Conservation (phyloP, 2,888 invertebrate genomes). For the Eumerus sabulonum region DNA sequence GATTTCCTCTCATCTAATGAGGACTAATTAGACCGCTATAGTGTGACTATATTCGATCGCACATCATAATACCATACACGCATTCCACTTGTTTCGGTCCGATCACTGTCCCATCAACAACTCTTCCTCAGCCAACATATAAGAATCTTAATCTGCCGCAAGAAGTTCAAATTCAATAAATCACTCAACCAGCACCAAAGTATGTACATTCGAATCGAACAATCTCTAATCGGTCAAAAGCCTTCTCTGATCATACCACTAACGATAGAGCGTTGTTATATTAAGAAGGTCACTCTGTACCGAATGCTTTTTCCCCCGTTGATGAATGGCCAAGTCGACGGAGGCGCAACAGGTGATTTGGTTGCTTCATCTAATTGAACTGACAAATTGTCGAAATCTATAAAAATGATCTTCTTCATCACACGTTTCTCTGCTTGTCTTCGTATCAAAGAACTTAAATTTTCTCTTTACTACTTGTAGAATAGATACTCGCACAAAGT, state of each 20-base stretch:
- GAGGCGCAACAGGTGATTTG: too few relatives aligned
- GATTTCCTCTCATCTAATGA: too few relatives aligned
- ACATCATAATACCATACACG: slow-evolving; percentile 7
- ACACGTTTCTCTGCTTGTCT: too few relatives aligned
- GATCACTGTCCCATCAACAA: too few relatives aligned
- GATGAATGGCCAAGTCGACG: not conserved
- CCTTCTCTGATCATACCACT: slow-evolving; percentile 26
- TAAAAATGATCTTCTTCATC: too few relatives aligned
- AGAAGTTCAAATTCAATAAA: slow-evolving; percentile 45
- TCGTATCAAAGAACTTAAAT: not conserved
- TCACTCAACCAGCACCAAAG: slow-evolving; percentile 25
- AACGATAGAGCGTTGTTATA: too few relatives aligned
- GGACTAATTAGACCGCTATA: too few relatives aligned
- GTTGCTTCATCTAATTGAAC: slow-evolving; percentile 11
- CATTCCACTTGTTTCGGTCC: too few relatives aligned
- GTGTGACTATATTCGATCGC: slow-evolving; percentile 10
- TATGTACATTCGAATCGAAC: slow-evolving; percentile 15
- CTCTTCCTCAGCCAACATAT: too few relatives aligned
- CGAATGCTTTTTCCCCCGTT: not conserved
- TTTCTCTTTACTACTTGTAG: slow-evolving; percentile 11
- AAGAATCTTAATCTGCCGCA: slow-evolving; percentile 34
- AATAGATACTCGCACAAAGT: slow-evolving; percentile 13
- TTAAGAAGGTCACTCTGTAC: slow-evolving; percentile 19
- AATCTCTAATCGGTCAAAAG: slow-evolving; percentile 53
- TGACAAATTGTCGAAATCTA: slow-evolving; percentile 27